A percentile compares a stretch with the other conserved stretches of the same genome.
These are phyloP conservation scores for Hippopotamyrus pictus DNA, from an alignment of 2,797 vertebrate genomes.

Conservation along the genomic window DNA sequence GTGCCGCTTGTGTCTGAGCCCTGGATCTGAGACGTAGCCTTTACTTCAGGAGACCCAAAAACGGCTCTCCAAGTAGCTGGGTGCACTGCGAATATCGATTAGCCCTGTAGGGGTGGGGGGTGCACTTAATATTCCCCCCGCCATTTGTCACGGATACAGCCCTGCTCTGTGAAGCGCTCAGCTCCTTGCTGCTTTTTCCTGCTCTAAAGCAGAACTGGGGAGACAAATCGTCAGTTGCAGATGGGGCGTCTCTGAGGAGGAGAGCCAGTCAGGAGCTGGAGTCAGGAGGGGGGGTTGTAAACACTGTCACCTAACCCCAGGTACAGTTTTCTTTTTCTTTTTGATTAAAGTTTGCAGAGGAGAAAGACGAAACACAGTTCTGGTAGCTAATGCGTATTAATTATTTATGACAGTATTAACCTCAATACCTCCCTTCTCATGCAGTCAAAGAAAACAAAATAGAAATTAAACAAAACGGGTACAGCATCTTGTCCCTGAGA, in stretches of 20 bases:
- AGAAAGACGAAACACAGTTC: conserved; percentile 38
- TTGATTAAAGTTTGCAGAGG: conserved; percentile 23
- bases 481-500: conserved; percentile 32
- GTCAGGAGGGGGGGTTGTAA: background rate
- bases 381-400: conserved; percentile 44
- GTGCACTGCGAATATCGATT: background rate
- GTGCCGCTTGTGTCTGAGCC: background rate
- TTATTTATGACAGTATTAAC: conserved; percentile 63
- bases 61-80: background rate
- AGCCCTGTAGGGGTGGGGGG: background rate
- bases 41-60: background rate
- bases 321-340: conserved; percentile 11
- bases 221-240: background rate
- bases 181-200: conserved; percentile 25
- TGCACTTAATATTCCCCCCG: background rate
- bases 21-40: background rate
- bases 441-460: conserved; percentile 33
- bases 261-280: background rate
- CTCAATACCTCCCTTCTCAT: conserved; percentile 46
- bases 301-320: conserved; percentile 19
- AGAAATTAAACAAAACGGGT: conserved; percentile 16
- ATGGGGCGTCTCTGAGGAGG: background rate
- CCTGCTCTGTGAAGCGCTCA: background rate
- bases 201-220: background rate
- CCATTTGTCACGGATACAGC: conserved; percentile 2